Conservation (phyloP, 2,113 vertebrate genomes). For the Variabilichromis moorii region DNA sequence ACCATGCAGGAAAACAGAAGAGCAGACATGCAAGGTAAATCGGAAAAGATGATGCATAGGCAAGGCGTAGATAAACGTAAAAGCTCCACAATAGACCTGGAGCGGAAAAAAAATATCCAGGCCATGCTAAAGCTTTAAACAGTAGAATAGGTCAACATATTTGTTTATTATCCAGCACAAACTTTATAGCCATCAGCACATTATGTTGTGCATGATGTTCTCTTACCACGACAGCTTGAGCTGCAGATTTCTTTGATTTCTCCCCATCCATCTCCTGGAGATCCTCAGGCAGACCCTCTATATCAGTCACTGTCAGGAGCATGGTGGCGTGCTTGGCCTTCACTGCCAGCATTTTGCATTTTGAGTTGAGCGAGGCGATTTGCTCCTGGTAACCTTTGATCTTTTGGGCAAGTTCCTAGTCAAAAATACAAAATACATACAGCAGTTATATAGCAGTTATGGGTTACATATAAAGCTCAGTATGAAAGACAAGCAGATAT, state of each 20-base stretch:
- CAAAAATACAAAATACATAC: neutral
- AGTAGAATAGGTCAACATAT: neutral
- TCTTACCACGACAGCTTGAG: constrained; percentile 89
- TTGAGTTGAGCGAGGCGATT: constrained; percentile 92
- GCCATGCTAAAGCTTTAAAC: neutral
- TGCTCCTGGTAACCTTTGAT: constrained; percentile 97
- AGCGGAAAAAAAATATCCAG: neutral
- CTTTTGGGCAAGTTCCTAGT: constrained; percentile 91
- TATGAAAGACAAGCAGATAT: neutral
- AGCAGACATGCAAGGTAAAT: neutral
- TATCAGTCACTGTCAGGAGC: constrained; percentile 92
- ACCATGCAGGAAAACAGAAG: constrained; percentile 21
- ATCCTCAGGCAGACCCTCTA: constrained; percentile 83
- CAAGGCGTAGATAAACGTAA: neutral
- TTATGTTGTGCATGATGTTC: neutral
- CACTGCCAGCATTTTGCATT: constrained; percentile 96
- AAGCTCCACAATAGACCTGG: neutral
- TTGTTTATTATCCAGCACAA: neutral
- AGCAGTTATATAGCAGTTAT: too few species aligned
- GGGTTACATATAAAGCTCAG: neutral
- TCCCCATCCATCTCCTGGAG: constrained; percentile 81
- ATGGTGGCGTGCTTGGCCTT: constrained; percentile 96
- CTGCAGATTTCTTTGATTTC: constrained; percentile 67
- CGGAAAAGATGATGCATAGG: neutral
- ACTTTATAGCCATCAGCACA: neutral